Evolutionary conservation across 2,113 vertebrate genomes (phyloP).

Genomic region (Illadopsis cleaveri): DNA sequence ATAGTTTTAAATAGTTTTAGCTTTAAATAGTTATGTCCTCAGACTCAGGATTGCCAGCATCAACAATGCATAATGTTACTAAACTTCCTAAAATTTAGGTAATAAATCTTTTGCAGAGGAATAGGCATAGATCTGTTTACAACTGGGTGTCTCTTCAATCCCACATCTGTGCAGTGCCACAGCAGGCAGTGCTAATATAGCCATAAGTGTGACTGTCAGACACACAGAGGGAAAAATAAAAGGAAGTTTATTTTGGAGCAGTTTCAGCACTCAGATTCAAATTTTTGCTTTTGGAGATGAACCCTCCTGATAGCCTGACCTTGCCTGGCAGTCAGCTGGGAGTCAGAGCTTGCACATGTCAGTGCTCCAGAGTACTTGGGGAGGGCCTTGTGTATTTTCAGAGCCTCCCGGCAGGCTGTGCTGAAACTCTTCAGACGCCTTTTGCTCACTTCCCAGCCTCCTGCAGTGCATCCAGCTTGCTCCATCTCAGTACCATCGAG

Average conservation of each 20-base stretch:
- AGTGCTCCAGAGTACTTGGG: neutral
- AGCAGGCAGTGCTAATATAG: neutral
- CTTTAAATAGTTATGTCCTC: neutral
- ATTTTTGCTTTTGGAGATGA: neutral
- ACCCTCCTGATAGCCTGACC: neutral
- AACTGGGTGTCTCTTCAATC: neutral
- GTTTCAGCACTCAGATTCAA: neutral
- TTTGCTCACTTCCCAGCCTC: neutral
- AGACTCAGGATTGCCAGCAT: neutral
- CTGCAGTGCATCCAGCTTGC: neutral
- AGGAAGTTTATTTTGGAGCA: neutral
- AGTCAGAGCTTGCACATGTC: neutral
- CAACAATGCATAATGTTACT: neutral
- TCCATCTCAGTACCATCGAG: neutral
- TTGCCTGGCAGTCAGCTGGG: neutral
- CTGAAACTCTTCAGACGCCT: conserved; percentile 45
- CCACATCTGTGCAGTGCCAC: neutral
- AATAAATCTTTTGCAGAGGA: neutral
- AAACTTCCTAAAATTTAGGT: neutral
- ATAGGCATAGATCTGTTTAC: neutral
- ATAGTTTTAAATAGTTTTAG: neutral
- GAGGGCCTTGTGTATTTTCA: neutral
- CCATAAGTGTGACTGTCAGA: neutral
- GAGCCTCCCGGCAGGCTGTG: conserved; percentile 62
- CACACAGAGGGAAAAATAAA: neutral